phyloP scores from a whole-genome alignment of 2,888 invertebrate genomes.

The Caenorhabditis zanzibari region DNA sequence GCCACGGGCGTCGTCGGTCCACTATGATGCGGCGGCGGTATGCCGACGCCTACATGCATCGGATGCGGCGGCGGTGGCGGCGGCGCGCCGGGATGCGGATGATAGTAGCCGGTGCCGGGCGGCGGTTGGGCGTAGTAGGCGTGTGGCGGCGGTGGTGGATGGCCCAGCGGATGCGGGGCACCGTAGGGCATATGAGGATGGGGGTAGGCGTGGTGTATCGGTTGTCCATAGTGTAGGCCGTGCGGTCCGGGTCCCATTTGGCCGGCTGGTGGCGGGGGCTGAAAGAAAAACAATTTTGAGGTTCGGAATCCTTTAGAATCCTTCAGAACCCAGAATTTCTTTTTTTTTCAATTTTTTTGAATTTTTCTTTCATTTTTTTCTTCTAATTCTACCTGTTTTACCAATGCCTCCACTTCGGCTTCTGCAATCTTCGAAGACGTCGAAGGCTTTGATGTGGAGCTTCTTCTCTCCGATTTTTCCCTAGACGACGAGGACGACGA shows the following conservation, averaged over 20 bases:
- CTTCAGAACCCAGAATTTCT: no score
- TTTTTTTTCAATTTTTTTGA: no score
- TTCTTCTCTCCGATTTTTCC: not conserved
- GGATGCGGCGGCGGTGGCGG: constrained; percentile 12
- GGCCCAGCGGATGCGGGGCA: not conserved
- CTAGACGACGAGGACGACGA: not conserved
- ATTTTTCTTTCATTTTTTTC: not conserved
- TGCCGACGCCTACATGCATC: no score
- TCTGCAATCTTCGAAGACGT: not conserved
- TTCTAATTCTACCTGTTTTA: constrained; percentile 3
- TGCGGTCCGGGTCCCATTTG: no score
- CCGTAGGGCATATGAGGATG: not conserved
- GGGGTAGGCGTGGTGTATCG: not conserved
- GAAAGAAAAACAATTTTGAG: no score
- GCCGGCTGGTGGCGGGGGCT: not conserved
- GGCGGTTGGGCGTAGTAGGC: constrained; percentile 4
- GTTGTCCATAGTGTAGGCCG: no score
- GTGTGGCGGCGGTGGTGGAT: not conserved
- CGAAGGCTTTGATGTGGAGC: not conserved
- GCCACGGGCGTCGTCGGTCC: constrained; percentile 36
- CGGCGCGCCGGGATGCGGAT: constrained; percentile 1
- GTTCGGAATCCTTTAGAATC: no score
- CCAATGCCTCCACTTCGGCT: not conserved
- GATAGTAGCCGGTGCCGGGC: constrained; percentile 4
- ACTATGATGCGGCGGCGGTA: not conserved